Conservation (phyloP, 2,797 vertebrate species). For the Champsocephalus gunnari region DNA sequence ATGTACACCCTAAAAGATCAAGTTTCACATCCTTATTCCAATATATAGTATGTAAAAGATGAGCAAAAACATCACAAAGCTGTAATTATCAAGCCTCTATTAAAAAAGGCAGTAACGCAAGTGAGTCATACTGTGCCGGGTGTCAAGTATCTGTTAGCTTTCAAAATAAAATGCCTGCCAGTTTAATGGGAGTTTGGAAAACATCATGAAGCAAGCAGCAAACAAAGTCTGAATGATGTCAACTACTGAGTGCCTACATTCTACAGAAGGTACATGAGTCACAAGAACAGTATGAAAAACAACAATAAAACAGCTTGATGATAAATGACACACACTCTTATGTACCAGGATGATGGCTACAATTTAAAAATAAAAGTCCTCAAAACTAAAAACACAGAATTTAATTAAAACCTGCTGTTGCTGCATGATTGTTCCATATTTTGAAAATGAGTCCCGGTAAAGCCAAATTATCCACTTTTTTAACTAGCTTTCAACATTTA, state of each 20-base stretch:
- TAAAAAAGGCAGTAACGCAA: not conserved
- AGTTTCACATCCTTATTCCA: not conserved
- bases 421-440: not conserved
- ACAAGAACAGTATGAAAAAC: slow-evolving; percentile 20
- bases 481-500: not conserved
- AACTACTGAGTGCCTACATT: not conserved
- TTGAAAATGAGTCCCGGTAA: not conserved
- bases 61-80: not conserved
- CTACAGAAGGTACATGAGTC: slow-evolving; percentile 3
- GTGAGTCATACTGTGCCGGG: slow-evolving; percentile 19
- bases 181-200: slow-evolving; percentile 4
- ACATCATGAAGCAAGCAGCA: not conserved
- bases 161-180: not conserved
- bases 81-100: not conserved
- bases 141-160: slow-evolving; percentile 15
- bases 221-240: slow-evolving; percentile 2
- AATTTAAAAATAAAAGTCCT: slow-evolving; percentile 15
- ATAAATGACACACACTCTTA: not conserved
- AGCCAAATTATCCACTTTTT: not conserved
- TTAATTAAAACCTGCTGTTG: not conserved
- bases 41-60: not conserved
- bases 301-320: not conserved
- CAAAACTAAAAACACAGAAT: not conserved
- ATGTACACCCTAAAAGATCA: not conserved
- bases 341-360: not conserved